Evolutionary conservation across 2,113 vertebrate genomes (phyloP), one percentile per base, ranked within the genome.

Genomic region (Mungos mungo): DNA sequence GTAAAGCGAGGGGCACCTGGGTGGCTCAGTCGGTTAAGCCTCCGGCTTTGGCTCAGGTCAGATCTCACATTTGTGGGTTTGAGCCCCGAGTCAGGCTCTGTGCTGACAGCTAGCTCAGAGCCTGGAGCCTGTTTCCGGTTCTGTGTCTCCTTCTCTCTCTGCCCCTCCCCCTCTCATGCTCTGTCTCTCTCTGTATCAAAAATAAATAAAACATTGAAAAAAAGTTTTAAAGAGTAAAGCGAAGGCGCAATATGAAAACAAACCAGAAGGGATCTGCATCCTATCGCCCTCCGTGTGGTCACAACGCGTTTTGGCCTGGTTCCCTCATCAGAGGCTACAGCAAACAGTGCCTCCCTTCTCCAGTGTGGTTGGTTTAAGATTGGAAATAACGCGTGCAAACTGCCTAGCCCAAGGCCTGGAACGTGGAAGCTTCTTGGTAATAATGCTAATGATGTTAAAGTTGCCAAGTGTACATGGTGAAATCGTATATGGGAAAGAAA

Each of bases 241-340:
- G 25, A 50, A 95, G 87, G 41, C 31, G 12, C 31, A 5, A 0
- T 2, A 18, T 85, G 25, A 35, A 45, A 11, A 80, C 29, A 23
- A 72, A 41, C 29, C 65, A 57, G 41, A 47, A 27, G 12, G 45
- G 72, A 41, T 13, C 60, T 52, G 57, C 4, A 0, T 33, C 54
- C 23, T 76, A 1, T 74, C 2, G n/a, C 25, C 35, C 18, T 38
- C 31, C 31, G 31, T 25, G 47, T 13, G 12, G 5, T 66, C 29
- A 1, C 1, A 1, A 4, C 0, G 6, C 1, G 6, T 9, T 14
- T 11, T 5, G n/a, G 33, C 29, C 66, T 60, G 2, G 45, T 8
- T 47, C 79, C 60, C 90, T 54, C 8, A 4, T 25, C 33, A 3
- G 0, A 50, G 33, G 19, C 68, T n/a, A 29, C 7, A 60, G 71